Percentiles rank a stretch among this genome's conserved stretches.
phyloP scores from a whole-genome alignment of 2,113 vertebrate genomes.

The Leuciscus idus region DNA sequence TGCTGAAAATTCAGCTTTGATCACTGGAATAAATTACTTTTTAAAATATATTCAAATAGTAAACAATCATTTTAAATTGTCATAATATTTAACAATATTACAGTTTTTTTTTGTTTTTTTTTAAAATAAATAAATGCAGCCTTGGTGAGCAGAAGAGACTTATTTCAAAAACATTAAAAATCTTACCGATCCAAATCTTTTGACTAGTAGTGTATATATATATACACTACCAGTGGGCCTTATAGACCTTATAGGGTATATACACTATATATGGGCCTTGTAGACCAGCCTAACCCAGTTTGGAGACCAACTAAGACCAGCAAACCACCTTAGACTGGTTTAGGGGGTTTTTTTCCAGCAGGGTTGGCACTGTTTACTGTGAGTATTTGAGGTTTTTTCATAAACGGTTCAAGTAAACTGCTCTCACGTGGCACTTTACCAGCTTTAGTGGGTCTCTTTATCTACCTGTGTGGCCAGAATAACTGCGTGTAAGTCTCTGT shows the following conservation, averaged over 20 bases:
- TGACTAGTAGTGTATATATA: not conserved
- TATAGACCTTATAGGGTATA: too few species aligned
- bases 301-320: not conserved
- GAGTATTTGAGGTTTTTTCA: slow-evolving; percentile 17
- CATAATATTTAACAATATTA: too few species aligned
- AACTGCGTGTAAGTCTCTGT: not conserved
- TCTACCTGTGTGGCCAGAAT: slow-evolving; percentile 51
- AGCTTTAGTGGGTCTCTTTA: slow-evolving; percentile 41
- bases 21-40: too few species aligned
- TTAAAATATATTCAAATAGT: too few species aligned
- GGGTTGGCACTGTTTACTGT: not conserved
- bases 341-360: not conserved
- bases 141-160: too few species aligned
- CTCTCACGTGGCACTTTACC: not conserved
- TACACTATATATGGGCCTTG: not conserved
- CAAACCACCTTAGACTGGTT: not conserved
- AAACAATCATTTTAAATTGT: too few species aligned
- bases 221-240: not conserved
- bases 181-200: too few species aligned
- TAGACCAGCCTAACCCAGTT: not conserved
- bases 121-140: too few species aligned
- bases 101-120: too few species aligned
- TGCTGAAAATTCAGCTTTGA: too few species aligned
- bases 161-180: too few species aligned
- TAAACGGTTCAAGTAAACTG: slow-evolving; percentile 31